Conservation (phyloP, 2,113 vertebrate genomes). For the Tor tambroides region DNA sequence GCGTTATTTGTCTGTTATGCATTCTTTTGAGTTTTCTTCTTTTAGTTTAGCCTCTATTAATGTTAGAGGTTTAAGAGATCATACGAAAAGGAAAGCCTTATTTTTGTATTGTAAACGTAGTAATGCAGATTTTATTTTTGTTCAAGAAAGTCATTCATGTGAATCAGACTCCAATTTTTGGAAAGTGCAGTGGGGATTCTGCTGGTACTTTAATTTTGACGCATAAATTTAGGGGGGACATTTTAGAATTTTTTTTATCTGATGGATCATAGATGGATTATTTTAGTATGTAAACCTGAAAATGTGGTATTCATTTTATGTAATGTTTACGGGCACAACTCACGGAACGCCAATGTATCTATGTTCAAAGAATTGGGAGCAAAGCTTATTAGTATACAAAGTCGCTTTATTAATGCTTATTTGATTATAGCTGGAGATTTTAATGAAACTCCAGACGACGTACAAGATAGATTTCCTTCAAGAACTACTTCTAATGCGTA, state of each 20-base stretch:
- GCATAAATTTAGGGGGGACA: too few species aligned
- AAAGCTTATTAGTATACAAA: background rate
- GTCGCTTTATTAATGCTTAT: background rate
- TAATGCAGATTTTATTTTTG: constrained; percentile 1
- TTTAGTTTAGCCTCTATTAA: background rate
- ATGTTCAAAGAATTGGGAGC: background rate
- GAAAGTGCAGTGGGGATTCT: background rate
- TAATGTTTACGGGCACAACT: background rate
- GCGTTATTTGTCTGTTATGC: background rate
- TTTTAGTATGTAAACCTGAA: background rate
- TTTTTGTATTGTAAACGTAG: background rate
- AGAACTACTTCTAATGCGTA: background rate
- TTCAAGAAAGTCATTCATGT: constrained; percentile 5
- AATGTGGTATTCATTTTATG: background rate
- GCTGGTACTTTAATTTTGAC: too few species aligned
- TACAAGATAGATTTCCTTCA: background rate
- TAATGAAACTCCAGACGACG: background rate
- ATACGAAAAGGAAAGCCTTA: background rate
- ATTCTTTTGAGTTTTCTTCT: background rate
- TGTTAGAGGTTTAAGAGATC: background rate
- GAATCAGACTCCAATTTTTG: background rate
- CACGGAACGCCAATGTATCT: background rate
- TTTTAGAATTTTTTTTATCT: background rate
- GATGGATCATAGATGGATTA: background rate
- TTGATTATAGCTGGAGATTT: background rate